Percentiles rank a stretch among this genome's conserved stretches.
phyloP scores from a whole-genome alignment of 2,797 vertebrate species.

The Chiropotes sagulatus region DNA sequence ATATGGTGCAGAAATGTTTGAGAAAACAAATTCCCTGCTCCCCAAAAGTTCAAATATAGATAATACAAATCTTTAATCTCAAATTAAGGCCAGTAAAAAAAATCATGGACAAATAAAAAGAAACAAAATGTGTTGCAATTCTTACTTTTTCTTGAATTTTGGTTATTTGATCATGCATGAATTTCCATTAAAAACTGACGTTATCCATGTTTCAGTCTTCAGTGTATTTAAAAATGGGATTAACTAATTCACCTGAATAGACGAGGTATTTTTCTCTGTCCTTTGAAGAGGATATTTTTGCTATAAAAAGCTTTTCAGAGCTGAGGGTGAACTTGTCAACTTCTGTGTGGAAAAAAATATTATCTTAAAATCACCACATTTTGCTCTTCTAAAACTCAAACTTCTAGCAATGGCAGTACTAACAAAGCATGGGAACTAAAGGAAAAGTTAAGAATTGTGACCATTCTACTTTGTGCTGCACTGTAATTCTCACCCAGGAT shows the following conservation, averaged over 20 bases:
- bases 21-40: neutral
- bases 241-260: slow-evolving; percentile 59
- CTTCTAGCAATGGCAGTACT: neutral
- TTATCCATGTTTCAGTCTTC: slow-evolving; percentile 10
- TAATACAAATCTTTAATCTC: slow-evolving; percentile 28
- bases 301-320: slow-evolving; percentile 42
- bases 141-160: neutral
- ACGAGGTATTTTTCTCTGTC: slow-evolving; percentile 30
- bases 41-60: slow-evolving; percentile 18
- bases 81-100: slow-evolving; percentile 39
- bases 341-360: neutral
- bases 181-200: slow-evolving; percentile 33
- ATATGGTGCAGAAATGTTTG: neutral
- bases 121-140: slow-evolving; percentile 5
- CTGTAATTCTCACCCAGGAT: neutral
- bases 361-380: slow-evolving; percentile 16
- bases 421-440: neutral
- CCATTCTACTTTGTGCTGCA: neutral
- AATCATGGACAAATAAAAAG: neutral
- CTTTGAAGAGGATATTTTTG: slow-evolving; percentile 23
- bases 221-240: slow-evolving; percentile 33
- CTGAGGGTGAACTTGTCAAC: neutral
- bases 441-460: slow-evolving; percentile 18
- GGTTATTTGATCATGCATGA: neutral
- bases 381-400: slow-evolving; percentile 42